A percentile compares a stretch with the other conserved stretches of the same genome.
These are phyloP conservation scores for Drosophila equinoxialis DNA, from an alignment of 1,140 invertebrate species.

Conservation along the genomic window DNA sequence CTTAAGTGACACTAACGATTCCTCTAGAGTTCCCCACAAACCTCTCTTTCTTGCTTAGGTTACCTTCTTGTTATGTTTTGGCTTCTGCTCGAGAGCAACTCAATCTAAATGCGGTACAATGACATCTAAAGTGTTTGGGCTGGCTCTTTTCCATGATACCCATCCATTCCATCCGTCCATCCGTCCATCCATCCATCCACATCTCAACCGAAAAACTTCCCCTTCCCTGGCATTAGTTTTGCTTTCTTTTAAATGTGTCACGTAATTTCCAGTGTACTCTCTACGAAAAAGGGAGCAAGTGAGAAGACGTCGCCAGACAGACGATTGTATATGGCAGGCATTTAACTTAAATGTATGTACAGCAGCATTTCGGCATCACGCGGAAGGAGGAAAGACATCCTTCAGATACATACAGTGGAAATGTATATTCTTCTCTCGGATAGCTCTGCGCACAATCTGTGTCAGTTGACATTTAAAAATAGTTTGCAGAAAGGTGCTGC, in stretches of 20 bases:
- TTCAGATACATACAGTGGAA: background rate
- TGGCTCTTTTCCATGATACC: slow-evolving; percentile 55
- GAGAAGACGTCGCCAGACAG: slow-evolving; percentile 30
- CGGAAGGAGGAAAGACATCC: slow-evolving; percentile 9
- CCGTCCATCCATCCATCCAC: slow-evolving; percentile 4
- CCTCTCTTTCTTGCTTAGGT: slow-evolving; percentile 13
- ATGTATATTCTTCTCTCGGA: background rate
- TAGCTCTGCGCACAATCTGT: slow-evolving; percentile 42
- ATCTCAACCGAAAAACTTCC: slow-evolving; percentile 9
- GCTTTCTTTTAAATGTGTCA: slow-evolving; percentile 80
- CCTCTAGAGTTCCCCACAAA: background rate
- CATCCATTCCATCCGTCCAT: background rate
- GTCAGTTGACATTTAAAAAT: slow-evolving; percentile 74
- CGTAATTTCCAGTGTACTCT: slow-evolving; percentile 60
- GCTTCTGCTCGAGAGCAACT: slow-evolving; percentile 67
- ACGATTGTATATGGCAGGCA: slow-evolving; percentile 75
- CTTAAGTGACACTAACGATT: slow-evolving; percentile 79
- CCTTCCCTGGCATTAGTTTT: slow-evolving; percentile 74
- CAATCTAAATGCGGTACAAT: slow-evolving; percentile 81
- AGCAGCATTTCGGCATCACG: slow-evolving; percentile 65
- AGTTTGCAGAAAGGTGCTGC: slow-evolving; percentile 35
- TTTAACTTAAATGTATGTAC: slow-evolving; percentile 76
- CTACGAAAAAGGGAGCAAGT: slow-evolving; percentile 14
- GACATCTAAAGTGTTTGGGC: slow-evolving; percentile 79
- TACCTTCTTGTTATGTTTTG: slow-evolving; percentile 69